phyloP scores from a whole-genome alignment of 2,113 vertebrate species.

The Daubentonia madagascariensis region DNA sequence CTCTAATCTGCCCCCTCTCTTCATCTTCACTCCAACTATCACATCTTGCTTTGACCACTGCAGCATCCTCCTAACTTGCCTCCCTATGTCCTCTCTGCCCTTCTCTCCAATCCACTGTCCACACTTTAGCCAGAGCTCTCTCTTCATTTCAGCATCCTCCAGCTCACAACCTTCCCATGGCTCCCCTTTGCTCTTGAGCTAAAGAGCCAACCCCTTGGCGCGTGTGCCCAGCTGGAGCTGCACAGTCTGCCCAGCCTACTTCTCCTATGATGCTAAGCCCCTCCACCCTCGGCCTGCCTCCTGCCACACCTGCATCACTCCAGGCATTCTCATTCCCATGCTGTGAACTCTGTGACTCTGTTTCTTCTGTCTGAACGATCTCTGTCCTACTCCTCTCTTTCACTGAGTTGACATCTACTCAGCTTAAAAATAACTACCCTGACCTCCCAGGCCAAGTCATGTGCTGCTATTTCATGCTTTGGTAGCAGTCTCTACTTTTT shows the following conservation, averaged over 20 bases:
- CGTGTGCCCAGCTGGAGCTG: background rate
- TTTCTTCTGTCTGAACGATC: background rate
- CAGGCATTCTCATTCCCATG: background rate
- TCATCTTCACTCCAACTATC: background rate
- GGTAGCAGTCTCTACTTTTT: background rate
- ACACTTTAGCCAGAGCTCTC: background rate
- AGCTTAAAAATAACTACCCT: slow-evolving; percentile 13
- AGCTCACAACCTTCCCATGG: background rate
- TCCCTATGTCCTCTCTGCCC: background rate
- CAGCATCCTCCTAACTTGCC: background rate
- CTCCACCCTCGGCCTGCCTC: background rate
- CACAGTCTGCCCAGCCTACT: background rate
- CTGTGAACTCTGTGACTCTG: background rate
- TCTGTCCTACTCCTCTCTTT: background rate
- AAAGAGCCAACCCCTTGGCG: background rate
- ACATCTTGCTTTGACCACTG: too few relatives aligned
- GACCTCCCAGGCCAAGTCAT: background rate
- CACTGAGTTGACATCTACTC: background rate
- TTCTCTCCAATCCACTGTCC: background rate
- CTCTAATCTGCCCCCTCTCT: background rate
- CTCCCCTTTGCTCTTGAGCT: background rate
- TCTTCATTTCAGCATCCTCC: background rate
- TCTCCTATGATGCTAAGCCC: background rate
- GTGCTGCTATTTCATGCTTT: background rate
- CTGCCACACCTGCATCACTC: background rate